phyloP scores from a whole-genome alignment of 2,888 invertebrate genomes.

The Dioctria rufipes region DNA sequence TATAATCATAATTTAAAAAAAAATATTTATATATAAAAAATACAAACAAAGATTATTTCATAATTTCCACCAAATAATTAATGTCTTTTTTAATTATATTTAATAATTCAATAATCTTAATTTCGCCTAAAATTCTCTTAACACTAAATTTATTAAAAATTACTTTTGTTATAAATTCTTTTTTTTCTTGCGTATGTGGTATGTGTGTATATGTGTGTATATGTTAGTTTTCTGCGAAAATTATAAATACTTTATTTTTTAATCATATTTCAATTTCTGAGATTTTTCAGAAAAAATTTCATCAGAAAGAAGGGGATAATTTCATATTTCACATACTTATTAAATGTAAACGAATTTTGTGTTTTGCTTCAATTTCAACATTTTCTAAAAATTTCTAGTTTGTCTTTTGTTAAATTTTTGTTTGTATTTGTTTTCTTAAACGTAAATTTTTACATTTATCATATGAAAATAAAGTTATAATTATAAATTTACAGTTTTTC shows the following conservation, averaged over 20 bases:
- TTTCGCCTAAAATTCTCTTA: slow-evolving; percentile 12
- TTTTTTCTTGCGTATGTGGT: too few species aligned
- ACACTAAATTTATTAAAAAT: slow-evolving; percentile 34
- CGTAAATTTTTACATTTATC: slow-evolving; percentile 29
- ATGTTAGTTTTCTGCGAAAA: not conserved
- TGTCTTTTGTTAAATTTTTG: not conserved
- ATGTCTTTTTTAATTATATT: slow-evolving; percentile 22
- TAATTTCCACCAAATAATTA: slow-evolving; percentile 40
- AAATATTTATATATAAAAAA: slow-evolving; percentile 17
- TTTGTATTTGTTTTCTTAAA: not conserved
- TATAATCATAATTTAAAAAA: not conserved
- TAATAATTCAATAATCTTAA: slow-evolving; percentile 29
- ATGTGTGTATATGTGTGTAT: not conserved
- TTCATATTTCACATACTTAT: too few species aligned
- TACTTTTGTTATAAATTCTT: slow-evolving; percentile 38
- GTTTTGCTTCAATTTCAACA: not conserved
- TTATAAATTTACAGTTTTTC: slow-evolving; percentile 22
- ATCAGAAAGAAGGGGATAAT: too few species aligned
- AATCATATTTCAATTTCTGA: not conserved
- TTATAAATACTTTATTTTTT: not conserved
- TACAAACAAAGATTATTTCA: slow-evolving; percentile 2
- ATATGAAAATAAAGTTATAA: slow-evolving; percentile 21
- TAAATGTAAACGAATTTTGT: not conserved
- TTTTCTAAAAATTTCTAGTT: slow-evolving; percentile 1
- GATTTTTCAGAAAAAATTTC: too few species aligned